Conservation (phyloP, 2,888 invertebrate species). For the Macaria liturata region DNA sequence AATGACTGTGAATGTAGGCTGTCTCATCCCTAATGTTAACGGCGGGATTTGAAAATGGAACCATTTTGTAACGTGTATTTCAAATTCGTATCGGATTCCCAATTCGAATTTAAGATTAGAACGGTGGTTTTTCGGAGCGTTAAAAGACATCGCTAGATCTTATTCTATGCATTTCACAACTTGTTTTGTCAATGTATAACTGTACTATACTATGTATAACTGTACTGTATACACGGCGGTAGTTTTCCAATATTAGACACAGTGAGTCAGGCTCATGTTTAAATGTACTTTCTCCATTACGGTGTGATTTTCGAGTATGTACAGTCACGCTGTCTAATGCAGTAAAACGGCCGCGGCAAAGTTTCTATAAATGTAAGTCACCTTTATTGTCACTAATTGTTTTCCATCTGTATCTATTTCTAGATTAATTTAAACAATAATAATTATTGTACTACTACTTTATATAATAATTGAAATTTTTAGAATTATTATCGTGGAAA, state of each 20-base stretch:
- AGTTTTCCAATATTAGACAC: constrained; percentile 27
- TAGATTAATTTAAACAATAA: constrained; percentile 70
- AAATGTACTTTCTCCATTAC: constrained; percentile 31
- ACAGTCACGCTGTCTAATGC: constrained; percentile 39
- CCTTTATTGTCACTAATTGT: constrained; percentile 74
- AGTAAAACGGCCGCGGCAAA: constrained; percentile 38
- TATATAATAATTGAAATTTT: constrained; percentile 70
- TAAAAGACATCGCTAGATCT: constrained; percentile 71
- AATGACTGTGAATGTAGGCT: constrained; percentile 26
- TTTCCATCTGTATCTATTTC: constrained; percentile 75
- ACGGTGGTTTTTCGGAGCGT: constrained; percentile 41
- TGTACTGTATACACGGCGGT: constrained; percentile 18
- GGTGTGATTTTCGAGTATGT: constrained; percentile 32
- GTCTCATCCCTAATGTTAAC: constrained; percentile 4
- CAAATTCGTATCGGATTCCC: constrained; percentile 31
- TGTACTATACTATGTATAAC: too few species aligned
- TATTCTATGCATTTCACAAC: constrained; percentile 64
- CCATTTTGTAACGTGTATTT: constrained; percentile 23
- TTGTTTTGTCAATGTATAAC: constrained; percentile 63
- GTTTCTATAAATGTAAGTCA: constrained; percentile 66
- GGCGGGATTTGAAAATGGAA: neutral
- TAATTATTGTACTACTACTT: constrained; percentile 74
- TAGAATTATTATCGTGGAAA: constrained; percentile 73
- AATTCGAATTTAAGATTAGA: neutral
- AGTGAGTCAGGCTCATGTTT: constrained; percentile 21